Conservation (phyloP, 2,888 invertebrate genomes). For the Perizoma flavofasciatum region DNA sequence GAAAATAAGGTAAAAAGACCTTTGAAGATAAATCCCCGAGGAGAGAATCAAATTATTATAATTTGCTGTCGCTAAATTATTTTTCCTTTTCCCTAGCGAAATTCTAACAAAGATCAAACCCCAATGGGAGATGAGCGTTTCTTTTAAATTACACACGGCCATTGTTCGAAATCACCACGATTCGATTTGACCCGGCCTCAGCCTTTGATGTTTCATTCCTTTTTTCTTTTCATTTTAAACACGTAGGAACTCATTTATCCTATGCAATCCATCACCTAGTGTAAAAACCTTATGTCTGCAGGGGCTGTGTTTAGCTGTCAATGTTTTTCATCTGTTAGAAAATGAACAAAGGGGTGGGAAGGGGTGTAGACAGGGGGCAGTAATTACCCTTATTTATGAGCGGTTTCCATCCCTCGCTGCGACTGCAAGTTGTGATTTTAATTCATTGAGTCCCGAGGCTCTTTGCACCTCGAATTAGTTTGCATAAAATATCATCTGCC, state of each 20-base stretch:
- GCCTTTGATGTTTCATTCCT: conserved; percentile 41
- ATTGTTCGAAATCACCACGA: conserved; percentile 50
- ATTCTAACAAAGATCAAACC: conserved; percentile 45
- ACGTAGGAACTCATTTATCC: conserved; percentile 53
- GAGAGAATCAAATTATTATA: conserved; percentile 42
- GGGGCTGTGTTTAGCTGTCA: conserved; percentile 49
- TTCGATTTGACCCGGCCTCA: conserved; percentile 41
- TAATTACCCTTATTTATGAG: conserved; percentile 81
- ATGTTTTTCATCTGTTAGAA: conserved; percentile 48
- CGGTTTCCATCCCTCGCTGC: conserved; percentile 68
- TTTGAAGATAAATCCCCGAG: conserved; percentile 38
- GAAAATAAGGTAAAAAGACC: conserved; percentile 37
- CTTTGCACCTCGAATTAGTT: conserved; percentile 80
- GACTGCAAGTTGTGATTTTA: conserved; percentile 80
- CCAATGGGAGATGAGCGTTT: conserved; percentile 40
- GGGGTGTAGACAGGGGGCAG: conserved; percentile 50
- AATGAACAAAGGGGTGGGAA: conserved; percentile 52
- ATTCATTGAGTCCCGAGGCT: conserved; percentile 73
- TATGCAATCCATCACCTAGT: conserved; percentile 44
- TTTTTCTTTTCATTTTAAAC: conserved; percentile 44
- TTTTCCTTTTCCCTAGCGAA: conserved; percentile 33
- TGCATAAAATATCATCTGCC: conserved; percentile 74
- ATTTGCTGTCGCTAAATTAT: conserved; percentile 41
- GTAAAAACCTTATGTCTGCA: conserved; percentile 49
- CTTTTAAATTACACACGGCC: conserved; percentile 55